Base-by-base conservation (phyloP, 2,113 vertebrate species). In the Numenius arquata region DNA sequence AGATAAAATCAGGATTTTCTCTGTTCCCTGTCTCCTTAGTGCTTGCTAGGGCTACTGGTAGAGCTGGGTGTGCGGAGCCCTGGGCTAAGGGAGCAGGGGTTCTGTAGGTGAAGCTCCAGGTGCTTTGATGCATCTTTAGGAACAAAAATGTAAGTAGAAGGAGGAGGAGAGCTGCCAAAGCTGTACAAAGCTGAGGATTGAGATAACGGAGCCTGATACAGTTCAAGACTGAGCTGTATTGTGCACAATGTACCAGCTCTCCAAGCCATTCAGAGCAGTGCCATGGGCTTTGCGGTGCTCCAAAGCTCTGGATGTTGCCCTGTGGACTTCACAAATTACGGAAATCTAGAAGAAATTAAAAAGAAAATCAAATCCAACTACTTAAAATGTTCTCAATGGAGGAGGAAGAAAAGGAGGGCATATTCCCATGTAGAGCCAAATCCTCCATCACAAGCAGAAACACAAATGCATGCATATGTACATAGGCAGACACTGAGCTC, bases 141-240 rank as follows among this genome's bases (percentile, higher is more conserved):
- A 89, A 43, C 68, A 95, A 92, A 87, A 32, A 87, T 41, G 26
- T 84, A 89, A 91, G 78, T 2, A 91, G 47, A 74, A 63, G 29
- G 71, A 89, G 48, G 40, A 81, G 50, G 66, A 93, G 55, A 86
- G 41, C 32, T 84, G 86, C 65, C 86, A 95, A 74, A 67, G 23
- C 63, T 43, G 76, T 75, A 78, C 0, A 2, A 61, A 89, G 76
- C 80, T 94, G 80, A 91, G 88, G 80, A 89, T 3, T 90, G 68
- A 92, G 81, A 84, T 94, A 92, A 94, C 1, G 1, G 45, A 55
- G 52, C 15, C 74, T 73, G 82, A 85, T 89, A 80, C n/a, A 41
- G 32, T 45, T 91, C 22, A 30, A 66, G 41, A 36, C 55, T 70
- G 58, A 88, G 72, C 72, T 63, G 40, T 36, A 32, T 41, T 81